Evolutionary conservation across 2,113 vertebrate genomes (phyloP), one percentile per base, ranked within the genome.

Genomic region (Corythoichthys intestinalis): DNA sequence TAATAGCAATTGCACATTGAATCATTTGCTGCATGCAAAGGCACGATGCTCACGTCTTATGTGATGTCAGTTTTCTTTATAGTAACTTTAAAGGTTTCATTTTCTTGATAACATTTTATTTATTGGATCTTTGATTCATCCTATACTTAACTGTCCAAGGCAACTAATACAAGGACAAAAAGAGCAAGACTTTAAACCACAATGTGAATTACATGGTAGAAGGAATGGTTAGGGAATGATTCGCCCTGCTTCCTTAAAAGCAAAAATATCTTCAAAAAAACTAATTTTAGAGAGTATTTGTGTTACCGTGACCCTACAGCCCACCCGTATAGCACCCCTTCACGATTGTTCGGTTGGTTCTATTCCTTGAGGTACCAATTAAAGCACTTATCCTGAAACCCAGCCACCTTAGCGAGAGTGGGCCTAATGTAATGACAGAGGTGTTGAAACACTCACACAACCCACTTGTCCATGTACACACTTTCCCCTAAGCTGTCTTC

Each of bases 331-430:
- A 65, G 56, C 77, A 79, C 80, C 71, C 67, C 69, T 82, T 73
- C 66, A 74, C 73, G 79, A 84, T 83, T 86, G 79, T 83, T 86
- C 69, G 77, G 56, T 83, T 74, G 71, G 64, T 37, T 48, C 61
- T 89, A 85, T 88, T 91, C 89, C 90, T 91, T 83, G 69, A 90
- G 88, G 91, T 86, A 69, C 84, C 84, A 91, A 89, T 90, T 91
- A 90, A 86, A 83, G 61, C 75, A 78, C 84, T 90, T 88, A 88
- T 85, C 85, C 85, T 83, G 77, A 76, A 78, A 78, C 75, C 74
- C 78, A 72, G 71, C 77, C 80, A 78, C 77, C 71, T 83, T 60
- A 54, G 66, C 70, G 69, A 62, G 70, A 81, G 73, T 67, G 75
- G 78, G 65, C 76, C 72, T 77, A 76, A 81, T 78, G 76, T 78